Evolutionary conservation across 1,140 invertebrate genomes (phyloP).

Genomic region (Pseudomyrmex flavicornis): DNA sequence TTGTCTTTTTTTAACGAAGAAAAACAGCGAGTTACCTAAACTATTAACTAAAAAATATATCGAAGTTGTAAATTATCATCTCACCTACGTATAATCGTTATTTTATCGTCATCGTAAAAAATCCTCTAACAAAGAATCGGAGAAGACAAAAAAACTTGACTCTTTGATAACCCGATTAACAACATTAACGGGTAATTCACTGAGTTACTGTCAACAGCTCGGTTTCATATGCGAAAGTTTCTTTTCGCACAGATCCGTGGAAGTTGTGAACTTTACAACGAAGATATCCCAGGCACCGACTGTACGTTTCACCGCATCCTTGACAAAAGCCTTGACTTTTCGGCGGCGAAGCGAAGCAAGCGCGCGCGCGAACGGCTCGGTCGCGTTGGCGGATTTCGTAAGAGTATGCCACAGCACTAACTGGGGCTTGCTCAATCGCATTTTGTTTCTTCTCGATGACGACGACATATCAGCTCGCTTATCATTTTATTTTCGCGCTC

Average conservation of each 20-base stretch:
- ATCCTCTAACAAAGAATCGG: not conserved
- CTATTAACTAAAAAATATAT: constrained; percentile 3
- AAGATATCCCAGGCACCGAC: constrained; percentile 3
- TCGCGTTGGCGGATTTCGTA: constrained; percentile 25
- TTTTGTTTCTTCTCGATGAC: not conserved
- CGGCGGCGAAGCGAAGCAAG: constrained; percentile 30
- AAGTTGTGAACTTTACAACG: not conserved
- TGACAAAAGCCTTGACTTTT: constrained; percentile 63
- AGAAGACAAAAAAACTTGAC: not conserved
- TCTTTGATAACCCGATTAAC: not conserved
- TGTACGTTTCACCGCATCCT: constrained; percentile 18
- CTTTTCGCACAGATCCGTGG: too few relatives aligned
- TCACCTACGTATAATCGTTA: not conserved
- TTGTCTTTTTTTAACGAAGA: too few relatives aligned
- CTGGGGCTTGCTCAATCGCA: not conserved
- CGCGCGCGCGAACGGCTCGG: not conserved
- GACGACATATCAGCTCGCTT: constrained; percentile 2
- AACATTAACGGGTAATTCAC: not conserved
- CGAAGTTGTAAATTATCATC: not conserved
- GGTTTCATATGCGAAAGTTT: not conserved
- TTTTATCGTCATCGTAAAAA: too few relatives aligned
- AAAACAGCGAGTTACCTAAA: too few relatives aligned
- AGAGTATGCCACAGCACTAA: not conserved
- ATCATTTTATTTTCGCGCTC: constrained; percentile 15
- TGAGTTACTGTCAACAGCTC: not conserved